A percentile compares a stretch with the other conserved stretches of the same genome.
These are phyloP conservation scores for Andricus curvator DNA, from an alignment of 2,888 invertebrate species.

Conservation along the genomic window DNA sequence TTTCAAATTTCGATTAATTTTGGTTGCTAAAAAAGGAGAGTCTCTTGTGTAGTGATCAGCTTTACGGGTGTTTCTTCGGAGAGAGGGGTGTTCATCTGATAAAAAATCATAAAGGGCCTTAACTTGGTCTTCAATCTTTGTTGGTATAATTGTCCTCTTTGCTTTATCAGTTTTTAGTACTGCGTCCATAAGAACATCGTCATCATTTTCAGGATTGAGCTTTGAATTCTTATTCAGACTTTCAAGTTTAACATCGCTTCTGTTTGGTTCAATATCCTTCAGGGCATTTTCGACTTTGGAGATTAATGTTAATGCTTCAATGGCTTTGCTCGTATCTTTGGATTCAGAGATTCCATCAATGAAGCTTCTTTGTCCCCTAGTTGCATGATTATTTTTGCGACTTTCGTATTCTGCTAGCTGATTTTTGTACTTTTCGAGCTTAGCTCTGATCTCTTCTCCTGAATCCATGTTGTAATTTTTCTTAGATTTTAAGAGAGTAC, in stretches of 20 bases:
- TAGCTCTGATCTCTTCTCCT: conserved; percentile 59
- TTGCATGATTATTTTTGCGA: conserved; percentile 47
- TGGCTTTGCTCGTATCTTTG: conserved; percentile 56
- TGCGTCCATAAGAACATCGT: conserved; percentile 56
- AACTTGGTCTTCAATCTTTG: conserved; percentile 58
- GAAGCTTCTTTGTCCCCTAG: neutral
- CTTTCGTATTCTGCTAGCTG: conserved; percentile 58
- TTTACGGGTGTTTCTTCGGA: neutral
- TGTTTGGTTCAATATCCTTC: conserved; percentile 46
- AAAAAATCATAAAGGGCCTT: conserved; percentile 55
- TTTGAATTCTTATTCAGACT: neutral
- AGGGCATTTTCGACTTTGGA: conserved; percentile 60
- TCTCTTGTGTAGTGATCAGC: neutral
- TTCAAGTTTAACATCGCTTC: neutral
- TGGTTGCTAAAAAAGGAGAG: neutral
- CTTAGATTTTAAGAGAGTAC: conserved; percentile 41
- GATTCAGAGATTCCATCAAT: conserved; percentile 23
- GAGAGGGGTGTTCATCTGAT: conserved; percentile 46
- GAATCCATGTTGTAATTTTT: conserved; percentile 50
- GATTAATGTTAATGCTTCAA: conserved; percentile 60
- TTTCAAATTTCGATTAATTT: conserved; percentile 46
- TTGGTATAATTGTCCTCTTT: conserved; percentile 56
- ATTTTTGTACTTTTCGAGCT: conserved; percentile 63
- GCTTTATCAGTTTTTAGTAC: conserved; percentile 58
- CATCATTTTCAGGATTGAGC: neutral